These are phyloP conservation scores for Penelope pileata DNA, from an alignment of 2,113 vertebrate genomes.

Conservation along the genomic window DNA sequence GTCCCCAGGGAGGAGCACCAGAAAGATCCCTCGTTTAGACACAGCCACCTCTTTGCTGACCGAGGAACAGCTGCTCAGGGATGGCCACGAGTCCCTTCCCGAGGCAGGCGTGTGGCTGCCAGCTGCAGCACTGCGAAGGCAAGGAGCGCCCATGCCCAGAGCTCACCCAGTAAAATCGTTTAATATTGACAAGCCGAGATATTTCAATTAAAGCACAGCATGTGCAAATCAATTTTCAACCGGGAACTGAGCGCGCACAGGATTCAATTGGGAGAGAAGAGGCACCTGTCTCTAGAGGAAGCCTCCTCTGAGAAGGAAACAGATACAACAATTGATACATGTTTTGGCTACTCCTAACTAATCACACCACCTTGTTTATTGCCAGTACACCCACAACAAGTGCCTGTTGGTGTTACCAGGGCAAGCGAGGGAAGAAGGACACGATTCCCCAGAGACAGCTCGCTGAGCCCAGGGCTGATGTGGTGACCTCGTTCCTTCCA, in stretches of 20 bases:
- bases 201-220: not conserved
- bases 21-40: not conserved
- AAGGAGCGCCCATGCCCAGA: not conserved
- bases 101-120: conserved; percentile 19
- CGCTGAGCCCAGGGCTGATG: fast-evolving
- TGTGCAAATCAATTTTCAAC: conserved; percentile 2
- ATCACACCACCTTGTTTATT: conserved; percentile 18
- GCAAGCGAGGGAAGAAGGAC: not conserved
- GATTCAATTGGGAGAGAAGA: not conserved
- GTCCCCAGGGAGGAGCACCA: not conserved
- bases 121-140: not conserved
- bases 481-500: not conserved
- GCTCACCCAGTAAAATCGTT: not conserved
- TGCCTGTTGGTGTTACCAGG: not conserved
- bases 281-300: not conserved
- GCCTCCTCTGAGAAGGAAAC: not conserved
- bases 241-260: not conserved
- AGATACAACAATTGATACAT: conserved; percentile 15
- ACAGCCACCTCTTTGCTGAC: not conserved
- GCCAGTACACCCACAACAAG: not conserved
- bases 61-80: fast-evolving
- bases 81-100: fast-evolving
- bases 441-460: fast-evolving
- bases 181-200: not conserved
- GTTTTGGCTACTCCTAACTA: not conserved